Evolutionary conservation across 1,140 invertebrate species (phyloP), one percentile per base, ranked within the genome.

Genomic region (Brachionus koreanus): DNA sequence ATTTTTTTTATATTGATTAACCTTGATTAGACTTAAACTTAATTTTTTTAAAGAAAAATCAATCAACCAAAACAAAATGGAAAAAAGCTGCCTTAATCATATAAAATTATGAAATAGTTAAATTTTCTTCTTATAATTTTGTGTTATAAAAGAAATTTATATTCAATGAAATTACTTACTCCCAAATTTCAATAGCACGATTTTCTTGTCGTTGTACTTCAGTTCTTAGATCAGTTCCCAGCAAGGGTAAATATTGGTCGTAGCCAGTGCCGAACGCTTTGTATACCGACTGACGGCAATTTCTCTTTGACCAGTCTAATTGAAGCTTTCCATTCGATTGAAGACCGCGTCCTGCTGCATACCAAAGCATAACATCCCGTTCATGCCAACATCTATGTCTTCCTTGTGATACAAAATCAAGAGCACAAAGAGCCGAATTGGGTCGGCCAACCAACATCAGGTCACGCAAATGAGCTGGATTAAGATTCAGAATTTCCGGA

Each of bases 361-460:
- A 65, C 63, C 63, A 65, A 2, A 65, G 33, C 63, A 65, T 65
- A n/a, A 65, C 63, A 65, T 65, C 63, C 4, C 63, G 63, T n/a
- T 65, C 63, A 33, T 29, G 33, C 63, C 63, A 65, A 16, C 63
- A 65, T 33, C 63, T 29, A 23, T 65, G 63, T 33, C 63, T 65
- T 13, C 63, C 63, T 33, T 65, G 63, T 9, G 63, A 65, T 2
- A 65, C 63, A 65, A 65, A 65, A 65, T 65, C 63, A 65, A 65
- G 63, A 65, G 63, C 63, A 65, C 63, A 65, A 37, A 65, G 63
- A 3, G 63, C 63, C 12, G 63, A 65, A 65, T 65, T 65, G 23
- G 63, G 63, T 23, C 63, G 0, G n/a, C 63, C 63, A 65, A 65
- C 33, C n/a, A 65, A 65, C 63, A 65, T 65, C 3, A 65, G 33